phyloP scores from a whole-genome alignment of 2,797 vertebrate genomes.

The Carcharodon carcharias region DNA sequence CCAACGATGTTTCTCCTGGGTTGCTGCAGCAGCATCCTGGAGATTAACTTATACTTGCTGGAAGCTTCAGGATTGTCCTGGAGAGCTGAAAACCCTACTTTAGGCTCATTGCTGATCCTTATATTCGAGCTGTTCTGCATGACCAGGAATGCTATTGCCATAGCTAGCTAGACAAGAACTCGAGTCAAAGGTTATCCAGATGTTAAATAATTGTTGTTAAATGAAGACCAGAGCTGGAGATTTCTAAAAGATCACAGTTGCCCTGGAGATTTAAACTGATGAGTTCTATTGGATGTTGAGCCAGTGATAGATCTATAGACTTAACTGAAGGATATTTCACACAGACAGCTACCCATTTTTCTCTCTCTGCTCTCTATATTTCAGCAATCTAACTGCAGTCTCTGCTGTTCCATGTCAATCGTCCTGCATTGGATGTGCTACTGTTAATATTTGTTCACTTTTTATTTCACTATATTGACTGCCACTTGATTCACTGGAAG shows the following conservation, averaged over 20 bases:
- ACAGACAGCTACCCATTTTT: background rate
- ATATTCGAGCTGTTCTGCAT: too few relatives aligned
- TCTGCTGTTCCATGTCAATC: background rate
- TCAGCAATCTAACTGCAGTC: background rate
- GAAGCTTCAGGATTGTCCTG: too few relatives aligned
- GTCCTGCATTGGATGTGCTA: background rate
- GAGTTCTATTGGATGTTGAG: background rate
- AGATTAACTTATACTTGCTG: background rate
- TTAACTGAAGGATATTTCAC: slow-evolving; percentile 12
- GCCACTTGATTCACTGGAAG: background rate
- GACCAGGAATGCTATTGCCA: background rate
- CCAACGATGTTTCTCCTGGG: background rate
- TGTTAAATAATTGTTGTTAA: slow-evolving; percentile 10
- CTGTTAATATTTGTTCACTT: background rate
- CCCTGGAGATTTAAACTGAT: background rate
- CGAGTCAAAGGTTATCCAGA: background rate
- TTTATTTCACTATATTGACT: slow-evolving; percentile 1
- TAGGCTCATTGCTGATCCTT: too few relatives aligned
- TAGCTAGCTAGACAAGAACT: background rate
- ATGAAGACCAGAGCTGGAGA: slow-evolving; percentile 10
- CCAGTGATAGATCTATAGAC: background rate
- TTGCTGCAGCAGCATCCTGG: background rate
- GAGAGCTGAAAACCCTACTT: background rate
- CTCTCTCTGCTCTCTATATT: background rate
- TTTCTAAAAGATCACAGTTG: background rate